Base-by-base conservation (phyloP, 2,888 invertebrate species). In the Onthophagus sagittarius region DNA sequence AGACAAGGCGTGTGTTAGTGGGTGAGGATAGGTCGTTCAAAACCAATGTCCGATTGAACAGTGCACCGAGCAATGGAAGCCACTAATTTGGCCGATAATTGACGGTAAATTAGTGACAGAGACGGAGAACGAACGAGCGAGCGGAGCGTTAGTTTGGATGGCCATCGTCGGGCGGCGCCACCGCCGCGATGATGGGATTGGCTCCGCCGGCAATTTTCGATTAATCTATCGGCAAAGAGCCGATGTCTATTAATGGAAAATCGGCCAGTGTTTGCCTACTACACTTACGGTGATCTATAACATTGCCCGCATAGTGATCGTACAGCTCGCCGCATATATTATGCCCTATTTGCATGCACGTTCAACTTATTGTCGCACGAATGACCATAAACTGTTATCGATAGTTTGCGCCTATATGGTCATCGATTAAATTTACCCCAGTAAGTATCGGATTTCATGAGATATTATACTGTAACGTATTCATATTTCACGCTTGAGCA, bases 41-140 rank as follows among this genome's bases (percentile, higher is more conserved):
- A 62, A 62, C n/a, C 31, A 62, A 67, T 67, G 31, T 67, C 67
- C 67, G 15, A 67, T 67, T 67, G 67, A 67, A 67, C 67, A 32
- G 67, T 67, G 67, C 9, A 67, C 67, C 67, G 73, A 73, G 65
- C 71, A 71, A 70, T 73, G 71, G 71, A 73, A 70, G 73, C 71
- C 71, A 73, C 73, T 71, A 73, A 73, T 73, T 73, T 73, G 73
- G 64, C 73, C 73, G 73, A 73, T 73, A 73, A 73, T 73, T 73
- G 73, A n/a, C 73, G 73, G 70, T 53, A 73, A 73, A 73, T 73
- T 73, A 73, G 73, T 71, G 71, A 71, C 70, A 64, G 67, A 32
- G 23, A 23, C 31, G 6, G 67, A 64, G 13, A 23, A 64, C 15
- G 64, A 13, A 23, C 14, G 64, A 32, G 6, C 31, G 31, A 23